Percentiles rank a stretch among this genome's conserved stretches.
Evolutionary conservation across 2,888 invertebrate genomes (phyloP).

Genomic region (Chrysomela aeneicollis): DNA sequence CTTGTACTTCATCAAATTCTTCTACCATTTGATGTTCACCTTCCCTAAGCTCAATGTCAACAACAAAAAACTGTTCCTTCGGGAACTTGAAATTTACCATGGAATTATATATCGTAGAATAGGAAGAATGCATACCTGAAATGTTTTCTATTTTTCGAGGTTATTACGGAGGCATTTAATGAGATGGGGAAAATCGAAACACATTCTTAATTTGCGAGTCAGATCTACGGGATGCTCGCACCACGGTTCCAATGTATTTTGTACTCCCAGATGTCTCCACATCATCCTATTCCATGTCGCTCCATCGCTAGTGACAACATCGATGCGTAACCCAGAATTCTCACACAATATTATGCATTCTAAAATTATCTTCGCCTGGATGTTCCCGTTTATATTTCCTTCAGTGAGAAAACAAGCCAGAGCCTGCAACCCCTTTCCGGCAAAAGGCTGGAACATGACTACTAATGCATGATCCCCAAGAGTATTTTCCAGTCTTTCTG

Average conservation of each 20-base stretch:
- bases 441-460: not conserved
- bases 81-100: too few species aligned
- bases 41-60: too few species aligned
- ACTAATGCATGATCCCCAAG: not conserved
- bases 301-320: not conserved
- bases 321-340: not conserved
- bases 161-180: not conserved
- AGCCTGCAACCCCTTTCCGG: not conserved
- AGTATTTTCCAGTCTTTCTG: not conserved
- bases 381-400: not conserved
- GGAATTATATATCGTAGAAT: too few species aligned
- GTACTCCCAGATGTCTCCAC: too few species aligned
- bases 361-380: not conserved
- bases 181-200: not conserved
- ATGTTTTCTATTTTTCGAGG: not conserved
- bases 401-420: not conserved
- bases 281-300: too few species aligned
- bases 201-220: too few species aligned
- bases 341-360: not conserved
- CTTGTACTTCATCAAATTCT: too few species aligned
- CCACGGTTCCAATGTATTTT: too few species aligned
- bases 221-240: too few species aligned
- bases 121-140: too few species aligned
- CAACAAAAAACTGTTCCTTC: too few species aligned
- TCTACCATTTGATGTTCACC: too few species aligned